Conservation (phyloP, 2,888 invertebrate genomes). For the Bursaphelenchus okinawaensis region DNA sequence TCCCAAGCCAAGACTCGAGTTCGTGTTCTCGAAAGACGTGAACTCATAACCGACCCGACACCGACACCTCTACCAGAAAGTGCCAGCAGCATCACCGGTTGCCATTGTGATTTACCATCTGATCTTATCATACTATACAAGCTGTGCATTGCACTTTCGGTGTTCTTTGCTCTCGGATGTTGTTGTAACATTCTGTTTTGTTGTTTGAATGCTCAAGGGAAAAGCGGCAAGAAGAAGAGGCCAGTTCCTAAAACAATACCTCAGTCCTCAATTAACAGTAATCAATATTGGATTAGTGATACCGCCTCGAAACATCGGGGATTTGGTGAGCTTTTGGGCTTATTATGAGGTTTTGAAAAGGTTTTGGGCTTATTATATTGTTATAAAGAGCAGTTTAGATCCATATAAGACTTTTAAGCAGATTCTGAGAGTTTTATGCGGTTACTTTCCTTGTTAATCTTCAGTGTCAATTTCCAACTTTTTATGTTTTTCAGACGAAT, state of each 20-base stretch:
- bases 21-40: slow-evolving; percentile 25
- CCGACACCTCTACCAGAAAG: slow-evolving; percentile 3
- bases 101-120: slow-evolving; percentile 11
- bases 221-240: slow-evolving; percentile 1
- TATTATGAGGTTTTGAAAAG: too few relatives aligned
- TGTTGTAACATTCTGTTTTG: slow-evolving; percentile 24
- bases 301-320: slow-evolving; percentile 2
- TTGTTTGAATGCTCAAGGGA: slow-evolving; percentile 11
- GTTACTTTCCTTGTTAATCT: too few relatives aligned
- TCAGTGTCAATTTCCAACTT: background rate
- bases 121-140: slow-evolving; percentile 22
- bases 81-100: slow-evolving; percentile 11
- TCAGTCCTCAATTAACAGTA: background rate
- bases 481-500: background rate
- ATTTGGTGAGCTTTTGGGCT: slow-evolving; percentile 12
- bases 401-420: too few relatives aligned
- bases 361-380: too few relatives aligned
- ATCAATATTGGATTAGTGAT: slow-evolving; percentile 14
- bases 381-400: too few relatives aligned
- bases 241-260: slow-evolving; percentile 9
- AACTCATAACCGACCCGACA: slow-evolving; percentile 6
- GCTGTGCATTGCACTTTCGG: slow-evolving; percentile 22
- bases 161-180: slow-evolving; percentile 18
- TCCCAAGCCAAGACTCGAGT: slow-evolving; percentile 18
- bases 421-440: too few relatives aligned